phyloP scores from a whole-genome alignment of 2,888 invertebrate species.

The Oligia strigilis region DNA sequence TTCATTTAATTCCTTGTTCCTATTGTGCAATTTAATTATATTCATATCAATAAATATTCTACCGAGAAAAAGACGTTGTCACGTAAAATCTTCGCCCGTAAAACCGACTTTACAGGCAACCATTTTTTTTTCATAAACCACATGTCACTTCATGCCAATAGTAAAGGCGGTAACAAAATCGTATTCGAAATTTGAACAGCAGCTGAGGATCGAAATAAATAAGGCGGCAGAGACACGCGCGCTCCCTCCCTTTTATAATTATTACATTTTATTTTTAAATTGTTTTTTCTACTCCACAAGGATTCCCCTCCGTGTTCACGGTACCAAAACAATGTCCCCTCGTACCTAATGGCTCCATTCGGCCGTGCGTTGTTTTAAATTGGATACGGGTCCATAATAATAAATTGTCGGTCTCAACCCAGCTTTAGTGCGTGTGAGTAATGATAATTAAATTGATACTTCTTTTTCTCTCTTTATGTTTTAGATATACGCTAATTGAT shows the following conservation, averaged over 20 bases:
- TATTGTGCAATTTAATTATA: too few species aligned
- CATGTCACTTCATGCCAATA: conserved; percentile 78
- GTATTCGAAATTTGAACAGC: conserved; percentile 84
- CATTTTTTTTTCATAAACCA: conserved; percentile 76
- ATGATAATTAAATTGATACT: conserved; percentile 89
- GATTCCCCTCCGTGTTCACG: conserved; percentile 86
- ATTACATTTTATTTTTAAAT: conserved; percentile 91
- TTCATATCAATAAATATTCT: too few species aligned
- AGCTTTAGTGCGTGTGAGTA: conserved; percentile 86
- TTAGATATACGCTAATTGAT: conserved; percentile 61
- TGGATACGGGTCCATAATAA: conserved; percentile 90
- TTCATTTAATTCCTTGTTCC: too few species aligned
- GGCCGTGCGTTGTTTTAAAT: conserved; percentile 90
- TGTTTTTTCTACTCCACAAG: conserved; percentile 89
- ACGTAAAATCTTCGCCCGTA: too few species aligned
- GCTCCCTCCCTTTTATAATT: conserved; percentile 89
- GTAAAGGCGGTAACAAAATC: conserved; percentile 69
- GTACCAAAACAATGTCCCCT: conserved; percentile 87
- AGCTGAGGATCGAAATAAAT: conserved; percentile 89
- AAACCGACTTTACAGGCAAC: too few species aligned
- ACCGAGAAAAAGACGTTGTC: too few species aligned
- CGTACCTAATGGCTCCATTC: conserved; percentile 85
- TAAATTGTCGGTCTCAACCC: conserved; percentile 89
- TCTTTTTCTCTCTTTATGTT: conserved; percentile 79
- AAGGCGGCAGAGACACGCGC: conserved; percentile 88